phyloP scores from a whole-genome alignment of 2,888 invertebrate species.

The Steinernema hermaphroditum region DNA sequence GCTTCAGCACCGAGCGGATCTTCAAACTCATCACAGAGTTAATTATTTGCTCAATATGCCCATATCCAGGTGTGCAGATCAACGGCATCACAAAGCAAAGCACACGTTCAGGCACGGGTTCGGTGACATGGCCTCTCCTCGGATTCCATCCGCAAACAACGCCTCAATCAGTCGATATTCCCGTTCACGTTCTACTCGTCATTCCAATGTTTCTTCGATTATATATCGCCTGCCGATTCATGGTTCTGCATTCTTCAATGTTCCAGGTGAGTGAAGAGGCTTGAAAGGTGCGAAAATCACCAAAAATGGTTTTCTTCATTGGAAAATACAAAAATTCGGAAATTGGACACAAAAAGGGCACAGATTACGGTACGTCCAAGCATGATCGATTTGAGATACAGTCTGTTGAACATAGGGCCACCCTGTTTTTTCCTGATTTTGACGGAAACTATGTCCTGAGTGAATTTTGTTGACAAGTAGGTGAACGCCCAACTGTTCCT shows the following conservation, averaged over 20 bases:
- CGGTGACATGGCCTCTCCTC: slow-evolving; percentile 46
- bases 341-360: neutral
- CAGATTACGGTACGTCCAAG: too few species aligned
- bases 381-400: too few species aligned
- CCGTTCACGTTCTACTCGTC: slow-evolving; percentile 92
- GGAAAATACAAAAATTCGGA: neutral
- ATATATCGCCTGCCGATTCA: slow-evolving; percentile 97
- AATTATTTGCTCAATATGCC: slow-evolving; percentile 86
- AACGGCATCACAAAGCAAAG: neutral
- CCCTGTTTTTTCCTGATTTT: too few species aligned
- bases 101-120: slow-evolving; percentile 46
- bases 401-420: too few species aligned
- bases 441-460: too few species aligned
- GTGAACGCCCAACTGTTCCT: too few species aligned
- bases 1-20: slow-evolving; percentile 96
- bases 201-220: slow-evolving; percentile 99
- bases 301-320: too few species aligned
- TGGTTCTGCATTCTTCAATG: slow-evolving; percentile 97
- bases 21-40: slow-evolving; percentile 76
- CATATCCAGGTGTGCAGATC: slow-evolving; percentile 51
- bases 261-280: slow-evolving; percentile 72
- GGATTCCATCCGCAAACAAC: slow-evolving; percentile 41
- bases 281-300: too few species aligned
- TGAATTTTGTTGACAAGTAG: too few species aligned
- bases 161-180: slow-evolving; percentile 73